Evolutionary conservation across 2,888 invertebrate species (phyloP), one percentile per base, ranked within the genome.

Genomic region (Diarsia brunnea): DNA sequence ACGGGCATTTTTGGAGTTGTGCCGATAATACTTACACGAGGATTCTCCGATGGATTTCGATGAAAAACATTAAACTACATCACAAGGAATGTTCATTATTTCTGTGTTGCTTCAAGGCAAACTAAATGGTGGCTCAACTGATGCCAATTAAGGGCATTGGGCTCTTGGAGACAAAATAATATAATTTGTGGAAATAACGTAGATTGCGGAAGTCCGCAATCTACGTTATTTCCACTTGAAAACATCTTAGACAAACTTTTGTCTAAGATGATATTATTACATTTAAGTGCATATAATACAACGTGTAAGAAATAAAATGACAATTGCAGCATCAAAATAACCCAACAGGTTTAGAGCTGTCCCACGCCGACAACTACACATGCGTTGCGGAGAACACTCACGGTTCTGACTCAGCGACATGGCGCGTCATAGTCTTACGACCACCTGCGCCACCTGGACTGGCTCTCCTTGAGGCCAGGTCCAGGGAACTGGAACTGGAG

Each of bases 351-450:
- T 94, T 98, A 81, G 98, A 98, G 89, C 94, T 97, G 75, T 97
- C 97, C 49, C 97, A 98, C 70, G 97, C 98, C 71, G 98, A 98
- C 86, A 98, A 98, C 95, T 98, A 98, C 92, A 98, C 98, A 8
- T 98, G 98, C 90, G 97, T 98, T 51, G 98, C 98, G 51, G 98
- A 98, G 90, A 99, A 99, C 94, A 97, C 98, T 63, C 98, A 98
- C 90, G 99, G 99, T 1, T 98, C 98, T 66, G 99, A 99, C 93
- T 98, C 98, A 67, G 98, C 98, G 69, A 98, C 98, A 27, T 98
- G 98, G 96, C 97, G 97, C 43, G 97, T 99, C 61, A 97, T 98
- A 81, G 98, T 99, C 0, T 97, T 98, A 87, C 97, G 98, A 88
- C 97, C 98, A 21, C 98, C 98, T 0, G 95, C 96, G 24, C 97